Percentiles rank a stretch among this genome's conserved stretches.
These are phyloP conservation scores for Tympanoctomys barrerae DNA, from an alignment of 2,797 vertebrate species.

Conservation along the genomic window DNA sequence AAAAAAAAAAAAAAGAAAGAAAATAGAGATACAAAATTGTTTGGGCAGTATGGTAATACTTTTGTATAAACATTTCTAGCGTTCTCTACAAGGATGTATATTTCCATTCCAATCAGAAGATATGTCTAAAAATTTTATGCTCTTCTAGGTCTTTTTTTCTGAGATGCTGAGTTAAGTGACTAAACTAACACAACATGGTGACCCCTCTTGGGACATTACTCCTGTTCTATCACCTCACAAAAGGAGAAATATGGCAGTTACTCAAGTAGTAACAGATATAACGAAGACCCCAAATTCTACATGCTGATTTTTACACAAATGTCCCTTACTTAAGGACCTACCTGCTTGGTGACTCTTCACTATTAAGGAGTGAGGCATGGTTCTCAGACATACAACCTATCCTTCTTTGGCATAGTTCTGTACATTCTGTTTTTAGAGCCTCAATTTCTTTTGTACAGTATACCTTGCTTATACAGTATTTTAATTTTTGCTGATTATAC, in stretches of 20 bases:
- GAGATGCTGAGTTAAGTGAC: not conserved
- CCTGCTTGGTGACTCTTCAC: not conserved
- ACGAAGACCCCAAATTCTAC: not conserved
- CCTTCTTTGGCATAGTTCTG: not conserved
- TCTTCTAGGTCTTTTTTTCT: not conserved
- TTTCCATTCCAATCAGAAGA: conserved; percentile 1
- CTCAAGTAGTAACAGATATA: not conserved
- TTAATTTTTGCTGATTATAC: not conserved
- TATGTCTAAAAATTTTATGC: not conserved
- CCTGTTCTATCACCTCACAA: not conserved
- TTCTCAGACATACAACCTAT: not conserved
- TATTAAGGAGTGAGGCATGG: not conserved
- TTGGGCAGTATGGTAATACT: not conserved
- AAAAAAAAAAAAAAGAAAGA: not conserved
- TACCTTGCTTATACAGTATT: not conserved
- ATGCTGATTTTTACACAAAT: not conserved
- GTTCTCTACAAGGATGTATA: not conserved
- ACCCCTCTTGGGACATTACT: not conserved
- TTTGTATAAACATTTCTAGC: not conserved
- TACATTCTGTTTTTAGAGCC: not conserved
- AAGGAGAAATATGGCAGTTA: not conserved
- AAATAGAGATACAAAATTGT: conserved; percentile 17
- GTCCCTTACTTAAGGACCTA: not conserved
- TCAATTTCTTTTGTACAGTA: not conserved
- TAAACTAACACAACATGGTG: not conserved